phyloP scores from a whole-genome alignment of 2,888 invertebrate species.

The Cheilosia grossa region DNA sequence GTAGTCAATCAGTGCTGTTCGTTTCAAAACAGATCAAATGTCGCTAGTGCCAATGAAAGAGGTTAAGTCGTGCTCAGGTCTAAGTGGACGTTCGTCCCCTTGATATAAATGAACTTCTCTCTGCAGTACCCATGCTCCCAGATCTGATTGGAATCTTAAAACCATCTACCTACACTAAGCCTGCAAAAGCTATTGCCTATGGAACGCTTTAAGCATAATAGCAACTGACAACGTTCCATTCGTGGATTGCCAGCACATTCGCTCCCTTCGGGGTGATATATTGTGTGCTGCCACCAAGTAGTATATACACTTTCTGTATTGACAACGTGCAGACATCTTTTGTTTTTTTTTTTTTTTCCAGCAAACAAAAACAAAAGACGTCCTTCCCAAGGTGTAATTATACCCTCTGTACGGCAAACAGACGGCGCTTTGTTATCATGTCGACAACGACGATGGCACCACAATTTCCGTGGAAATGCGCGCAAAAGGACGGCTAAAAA shows the following conservation, averaged over 20 bases:
- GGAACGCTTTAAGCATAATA: neutral
- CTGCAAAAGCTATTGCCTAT: neutral
- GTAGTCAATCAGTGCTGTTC: too few species aligned
- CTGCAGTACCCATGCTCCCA: too few species aligned
- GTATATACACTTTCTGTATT: slow-evolving; percentile 6
- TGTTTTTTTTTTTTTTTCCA: slow-evolving; percentile 1
- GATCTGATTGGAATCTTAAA: too few species aligned
- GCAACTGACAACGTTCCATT: neutral
- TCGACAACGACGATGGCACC: slow-evolving; percentile 11
- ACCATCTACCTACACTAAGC: too few species aligned
- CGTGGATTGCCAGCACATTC: neutral
- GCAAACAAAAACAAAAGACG: slow-evolving; percentile 14
- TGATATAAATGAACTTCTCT: too few species aligned
- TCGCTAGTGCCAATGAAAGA: too few species aligned
- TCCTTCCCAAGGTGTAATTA: neutral
- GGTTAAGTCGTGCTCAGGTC: too few species aligned
- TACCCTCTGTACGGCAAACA: neutral
- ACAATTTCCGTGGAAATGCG: slow-evolving; percentile 25
- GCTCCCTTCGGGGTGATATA: neutral
- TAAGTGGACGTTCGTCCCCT: too few species aligned
- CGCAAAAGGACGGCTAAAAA: slow-evolving; percentile 46
- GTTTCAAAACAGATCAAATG: too few species aligned
- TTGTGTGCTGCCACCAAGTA: neutral
- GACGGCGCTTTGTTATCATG: slow-evolving; percentile 29
- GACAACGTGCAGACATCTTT: slow-evolving; percentile 26